Evolutionary conservation across 2,888 invertebrate genomes (phyloP).

Genomic region (Heteromurus nitidus): DNA sequence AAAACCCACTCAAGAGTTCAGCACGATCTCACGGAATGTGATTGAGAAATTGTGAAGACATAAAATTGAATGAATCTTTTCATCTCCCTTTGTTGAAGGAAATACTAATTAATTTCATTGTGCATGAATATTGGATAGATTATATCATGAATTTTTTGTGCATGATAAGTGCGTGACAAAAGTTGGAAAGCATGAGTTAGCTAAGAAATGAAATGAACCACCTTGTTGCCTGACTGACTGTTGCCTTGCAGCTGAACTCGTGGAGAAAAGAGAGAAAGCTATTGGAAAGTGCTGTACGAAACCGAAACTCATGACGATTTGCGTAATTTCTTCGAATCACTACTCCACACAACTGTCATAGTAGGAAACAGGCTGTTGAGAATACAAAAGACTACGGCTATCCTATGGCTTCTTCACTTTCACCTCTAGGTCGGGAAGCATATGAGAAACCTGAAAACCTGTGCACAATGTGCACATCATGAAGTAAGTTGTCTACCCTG

Average conservation of each 20-base stretch:
- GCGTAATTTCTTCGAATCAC: conserved; percentile 11
- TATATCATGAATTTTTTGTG: no score
- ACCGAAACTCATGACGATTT: conserved; percentile 10
- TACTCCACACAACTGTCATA: background rate
- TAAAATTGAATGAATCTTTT: no score
- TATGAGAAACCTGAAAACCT: background rate
- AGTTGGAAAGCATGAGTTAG: background rate
- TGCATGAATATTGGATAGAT: no score
- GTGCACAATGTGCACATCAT: background rate
- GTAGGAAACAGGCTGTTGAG: conserved; percentile 38
- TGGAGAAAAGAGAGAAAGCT: no score
- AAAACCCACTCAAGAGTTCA: no score
- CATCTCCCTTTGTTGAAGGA: no score
- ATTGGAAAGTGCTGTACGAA: no score
- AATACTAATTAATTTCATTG: no score
- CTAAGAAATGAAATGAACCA: no score
- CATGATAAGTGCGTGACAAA: background rate
- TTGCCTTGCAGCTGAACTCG: background rate
- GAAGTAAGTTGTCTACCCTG: no score
- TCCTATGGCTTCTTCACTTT: conserved; percentile 41
- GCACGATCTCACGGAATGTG: no score
- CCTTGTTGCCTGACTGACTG: background rate
- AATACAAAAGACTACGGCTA: conserved; percentile 27
- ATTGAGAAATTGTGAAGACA: no score
- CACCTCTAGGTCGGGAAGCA: conserved; percentile 25